Base-by-base conservation (phyloP, 2,113 vertebrate species). In the Dendropsophus ebraccatus region DNA sequence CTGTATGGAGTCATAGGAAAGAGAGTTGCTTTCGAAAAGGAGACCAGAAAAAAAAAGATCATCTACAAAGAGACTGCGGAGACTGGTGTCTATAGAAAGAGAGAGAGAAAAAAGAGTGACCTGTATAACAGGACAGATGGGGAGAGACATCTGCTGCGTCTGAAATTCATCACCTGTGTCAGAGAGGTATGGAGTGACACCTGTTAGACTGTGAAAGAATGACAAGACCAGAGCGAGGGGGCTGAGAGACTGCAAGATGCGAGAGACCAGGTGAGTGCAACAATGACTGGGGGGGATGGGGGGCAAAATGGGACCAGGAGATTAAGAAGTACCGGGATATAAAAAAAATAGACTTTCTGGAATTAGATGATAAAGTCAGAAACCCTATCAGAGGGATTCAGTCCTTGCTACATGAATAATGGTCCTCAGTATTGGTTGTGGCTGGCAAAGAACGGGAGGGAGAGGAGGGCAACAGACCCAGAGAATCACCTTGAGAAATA, bases 401-500 rank as follows among this genome's bases (percentile, higher is more conserved):
- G 6, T 80, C 23, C 17, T 60, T 5, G 58, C n/a, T 25, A 45
- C 58, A 13, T n/a, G n/a, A n/a, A n/a, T n/a, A n/a, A n/a, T n/a
- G n/a, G 47, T 50, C 25, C 25, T 23, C n/a, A n/a, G 23, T 54
- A 70, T 65, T 37, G 6, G 12, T 52, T 54, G n/a, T 32, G 9
- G 69, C 16, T 41, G 50, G 13, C 32, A 25, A 35, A 72, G 32
- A 14, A 52, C 21, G 30, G 10, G 45, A 69, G 47, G n/a, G 16
- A 35, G 28, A 54, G 47, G 56, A 65, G 73, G 65, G 81, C 28
- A 72, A 52, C 30, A 85, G 75, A 85, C 84, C 75, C 28, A 45
- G 21, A 67, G 75, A 50, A 86, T 86, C 84, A 86, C 84, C 84
- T 86, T 86, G 84, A 80, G 62, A 86, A 80, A 86, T 41, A 14